Conservation (phyloP, 2,888 invertebrate genomes). For the Eilema griseolum region DNA sequence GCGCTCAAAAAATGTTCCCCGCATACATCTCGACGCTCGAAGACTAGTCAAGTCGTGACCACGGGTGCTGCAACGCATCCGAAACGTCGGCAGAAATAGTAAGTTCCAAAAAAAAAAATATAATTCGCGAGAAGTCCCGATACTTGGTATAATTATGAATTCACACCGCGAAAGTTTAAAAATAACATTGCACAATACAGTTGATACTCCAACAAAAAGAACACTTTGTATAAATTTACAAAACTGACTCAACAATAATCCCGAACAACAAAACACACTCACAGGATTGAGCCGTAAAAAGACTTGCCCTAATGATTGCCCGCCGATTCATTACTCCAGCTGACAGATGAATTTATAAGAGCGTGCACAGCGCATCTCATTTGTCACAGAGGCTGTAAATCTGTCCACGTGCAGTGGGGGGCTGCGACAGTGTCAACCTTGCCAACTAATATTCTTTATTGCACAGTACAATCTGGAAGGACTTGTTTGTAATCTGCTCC, state of each 20-base stretch:
- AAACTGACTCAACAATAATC: slow-evolving; percentile 24
- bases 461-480: slow-evolving; percentile 6
- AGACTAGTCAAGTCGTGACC: too few relatives aligned
- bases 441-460: slow-evolving; percentile 13
- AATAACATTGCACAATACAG: too few relatives aligned
- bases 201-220: background rate
- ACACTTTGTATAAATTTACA: background rate
- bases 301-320: slow-evolving; percentile 58
- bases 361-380: slow-evolving; percentile 55
- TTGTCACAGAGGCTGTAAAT: slow-evolving; percentile 59
- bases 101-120: too few relatives aligned
- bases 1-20: too few relatives aligned
- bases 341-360: slow-evolving; percentile 74
- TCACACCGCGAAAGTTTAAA: too few relatives aligned
- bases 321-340: slow-evolving; percentile 67
- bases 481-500: background rate
- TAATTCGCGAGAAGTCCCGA: too few relatives aligned
- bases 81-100: too few relatives aligned
- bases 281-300: slow-evolving; percentile 50
- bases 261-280: slow-evolving; percentile 22
- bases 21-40: too few relatives aligned
- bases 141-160: too few relatives aligned
- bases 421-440: slow-evolving; percentile 15
- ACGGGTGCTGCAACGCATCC: too few relatives aligned
- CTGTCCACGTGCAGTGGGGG: slow-evolving; percentile 38